These are phyloP conservation scores for Phaedon cochleariae DNA, from an alignment of 2,888 invertebrate species.

Conservation along the genomic window DNA sequence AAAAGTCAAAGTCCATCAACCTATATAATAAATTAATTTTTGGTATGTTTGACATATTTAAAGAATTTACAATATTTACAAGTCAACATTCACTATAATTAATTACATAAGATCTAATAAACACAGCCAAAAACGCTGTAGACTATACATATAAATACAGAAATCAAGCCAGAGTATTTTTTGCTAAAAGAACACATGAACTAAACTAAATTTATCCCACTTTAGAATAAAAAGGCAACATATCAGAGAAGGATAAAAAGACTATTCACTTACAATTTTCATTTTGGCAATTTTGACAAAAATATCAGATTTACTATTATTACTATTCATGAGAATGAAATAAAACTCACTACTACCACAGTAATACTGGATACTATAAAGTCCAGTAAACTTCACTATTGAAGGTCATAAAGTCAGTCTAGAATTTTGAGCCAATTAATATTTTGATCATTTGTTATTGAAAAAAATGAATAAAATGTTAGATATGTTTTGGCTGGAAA, in stretches of 20 bases:
- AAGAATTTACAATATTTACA: constrained; percentile 53
- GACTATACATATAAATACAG: constrained; percentile 56
- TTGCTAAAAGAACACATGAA: constrained; percentile 15
- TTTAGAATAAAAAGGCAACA: background rate
- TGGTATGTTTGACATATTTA: constrained; percentile 51
- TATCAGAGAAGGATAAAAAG: background rate
- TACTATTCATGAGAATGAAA: no score
- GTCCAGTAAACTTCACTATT: background rate
- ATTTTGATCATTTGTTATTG: background rate
- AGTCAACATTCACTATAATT: constrained; percentile 39
- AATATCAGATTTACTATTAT: no score
- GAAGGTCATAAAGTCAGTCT: background rate
- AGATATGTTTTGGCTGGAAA: background rate
- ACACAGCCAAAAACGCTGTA: constrained; percentile 60
- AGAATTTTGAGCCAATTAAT: background rate
- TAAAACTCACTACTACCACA: background rate
- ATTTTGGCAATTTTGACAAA: no score
- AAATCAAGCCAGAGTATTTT: constrained; percentile 46
- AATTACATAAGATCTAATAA: constrained; percentile 49
- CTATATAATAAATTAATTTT: constrained; percentile 49
- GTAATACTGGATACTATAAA: no score
- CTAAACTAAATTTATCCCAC: background rate
- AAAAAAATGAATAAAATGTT: background rate
- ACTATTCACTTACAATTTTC: background rate
- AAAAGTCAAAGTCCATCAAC: constrained; percentile 46